phyloP scores from a whole-genome alignment of 1,140 invertebrate species.

The Penaeus indicus region DNA sequence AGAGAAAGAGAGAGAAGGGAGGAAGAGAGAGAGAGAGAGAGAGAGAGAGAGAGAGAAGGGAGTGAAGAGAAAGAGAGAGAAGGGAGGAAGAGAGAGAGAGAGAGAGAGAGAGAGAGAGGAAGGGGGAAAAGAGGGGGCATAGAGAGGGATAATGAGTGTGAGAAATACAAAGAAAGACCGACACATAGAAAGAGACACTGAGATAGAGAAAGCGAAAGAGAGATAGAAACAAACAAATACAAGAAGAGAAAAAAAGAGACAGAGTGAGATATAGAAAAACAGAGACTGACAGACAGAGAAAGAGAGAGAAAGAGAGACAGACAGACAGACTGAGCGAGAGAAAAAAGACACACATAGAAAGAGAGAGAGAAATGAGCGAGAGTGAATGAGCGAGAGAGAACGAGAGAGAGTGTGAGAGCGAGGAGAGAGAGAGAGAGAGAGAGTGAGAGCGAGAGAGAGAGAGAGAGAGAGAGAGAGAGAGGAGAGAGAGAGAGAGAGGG shows the following conservation, averaged over 20 bases:
- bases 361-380: background rate
- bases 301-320: conserved; percentile 10
- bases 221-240: no score
- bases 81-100: conserved; percentile 11
- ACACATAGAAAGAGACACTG: background rate
- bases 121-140: background rate
- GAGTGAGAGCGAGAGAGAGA: no score
- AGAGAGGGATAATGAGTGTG: conserved; percentile 13
- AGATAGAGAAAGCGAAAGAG: conserved; percentile 5
- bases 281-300: background rate
- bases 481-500: no score
- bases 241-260: no score
- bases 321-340: background rate
- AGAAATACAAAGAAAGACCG: background rate
- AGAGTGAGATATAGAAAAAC: no score
- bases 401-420: no score
- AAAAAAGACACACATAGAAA: background rate
- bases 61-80: background rate
- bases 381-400: no score
- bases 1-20: background rate
- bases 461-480: no score
- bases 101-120: conserved; percentile 15
- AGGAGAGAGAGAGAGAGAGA: no score
- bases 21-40: background rate
- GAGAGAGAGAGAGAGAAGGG: background rate